A percentile compares a stretch with the other conserved stretches of the same genome.
Conservation (phyloP, 2,888 invertebrate genomes). For the Galeopsomyia nigrocyanea region DNA sequence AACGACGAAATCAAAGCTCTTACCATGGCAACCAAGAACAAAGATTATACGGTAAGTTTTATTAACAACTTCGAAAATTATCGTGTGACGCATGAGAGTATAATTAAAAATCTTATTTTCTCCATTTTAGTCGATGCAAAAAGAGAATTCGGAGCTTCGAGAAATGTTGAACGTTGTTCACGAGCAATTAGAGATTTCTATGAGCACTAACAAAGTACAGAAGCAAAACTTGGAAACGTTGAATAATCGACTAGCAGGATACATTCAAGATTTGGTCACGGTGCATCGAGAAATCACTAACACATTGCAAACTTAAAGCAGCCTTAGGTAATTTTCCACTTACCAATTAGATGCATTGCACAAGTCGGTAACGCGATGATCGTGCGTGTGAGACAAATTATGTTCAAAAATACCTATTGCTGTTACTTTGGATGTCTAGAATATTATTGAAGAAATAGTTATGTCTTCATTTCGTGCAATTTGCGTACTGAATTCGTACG, state of each 20-base stretch:
- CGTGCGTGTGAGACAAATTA: slow-evolving; percentile 46
- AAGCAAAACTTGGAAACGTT: slow-evolving; percentile 84
- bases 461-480: slow-evolving; percentile 16
- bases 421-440: slow-evolving; percentile 26
- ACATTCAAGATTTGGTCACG: slow-evolving; percentile 84
- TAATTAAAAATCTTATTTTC: slow-evolving; percentile 26
- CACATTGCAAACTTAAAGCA: slow-evolving; percentile 81
- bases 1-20: slow-evolving; percentile 84
- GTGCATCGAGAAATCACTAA: slow-evolving; percentile 88
- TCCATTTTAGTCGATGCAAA: slow-evolving; percentile 71
- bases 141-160: slow-evolving; percentile 77
- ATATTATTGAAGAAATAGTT: slow-evolving; percentile 16
- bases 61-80: slow-evolving; percentile 29
- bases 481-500: neutral
- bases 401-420: slow-evolving; percentile 48
- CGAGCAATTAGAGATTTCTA: slow-evolving; percentile 83
- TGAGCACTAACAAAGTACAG: slow-evolving; percentile 86
- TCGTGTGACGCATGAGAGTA: neutral
- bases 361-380: slow-evolving; percentile 47
- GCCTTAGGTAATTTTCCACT: slow-evolving; percentile 59
- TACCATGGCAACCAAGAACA: slow-evolving; percentile 68
- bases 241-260: slow-evolving; percentile 85
- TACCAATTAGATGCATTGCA: slow-evolving; percentile 48
- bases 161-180: slow-evolving; percentile 82
- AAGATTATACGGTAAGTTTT: slow-evolving; percentile 62